Base-by-base conservation (phyloP, 2,888 invertebrate species). In the Acronicta aceris region DNA sequence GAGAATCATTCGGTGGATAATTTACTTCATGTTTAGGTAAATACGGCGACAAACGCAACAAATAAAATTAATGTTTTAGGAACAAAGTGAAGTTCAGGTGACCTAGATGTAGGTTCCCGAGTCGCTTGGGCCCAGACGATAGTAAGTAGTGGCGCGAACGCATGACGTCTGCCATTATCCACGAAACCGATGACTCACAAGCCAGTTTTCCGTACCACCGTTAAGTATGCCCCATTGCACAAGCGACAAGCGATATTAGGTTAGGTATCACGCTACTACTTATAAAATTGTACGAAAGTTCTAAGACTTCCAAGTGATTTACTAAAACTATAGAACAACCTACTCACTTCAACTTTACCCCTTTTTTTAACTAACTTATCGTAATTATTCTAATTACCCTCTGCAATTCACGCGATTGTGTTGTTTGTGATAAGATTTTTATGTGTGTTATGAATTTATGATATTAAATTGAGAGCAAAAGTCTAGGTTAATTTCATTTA, bases 191-290 rank as follows among this genome's bases (percentile, higher is more conserved):
- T 92, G 92, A 93, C 81, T 93, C 93, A 93, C 78, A 75, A 89
- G 89, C 92, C 91, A 81, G 92, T 92, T 91, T 83, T 74, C 84
- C 81, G 83, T 83, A 83, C 82, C 87, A 90, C 90, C 91, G 91
- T 91, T 90, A 89, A 42, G 55, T 67, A 60, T 75, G 86, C 62
- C 71, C 27, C 77, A 76, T 84, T 75, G 41, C 57, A 78, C 46
- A 59, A 78, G 76, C 72, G 71, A 42, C 5, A 4, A 73, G 82
- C 81, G 82, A 48, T 59, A 46, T 50, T 1, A 64, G 1, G 0
- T 13, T n/a, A 21, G 8, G 17, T 5, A 42, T 33, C 1, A 4
- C 10, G 1, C 3, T 33, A 17, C 21, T 3, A 21, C 21, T 27
- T 5, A 7, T 27, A 6, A 3, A 3, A 27, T 27, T 27, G 2